Evolutionary conservation across 2,797 vertebrate genomes (phyloP), one percentile per base, ranked within the genome.

Genomic region (Lacerta viridis): DNA sequence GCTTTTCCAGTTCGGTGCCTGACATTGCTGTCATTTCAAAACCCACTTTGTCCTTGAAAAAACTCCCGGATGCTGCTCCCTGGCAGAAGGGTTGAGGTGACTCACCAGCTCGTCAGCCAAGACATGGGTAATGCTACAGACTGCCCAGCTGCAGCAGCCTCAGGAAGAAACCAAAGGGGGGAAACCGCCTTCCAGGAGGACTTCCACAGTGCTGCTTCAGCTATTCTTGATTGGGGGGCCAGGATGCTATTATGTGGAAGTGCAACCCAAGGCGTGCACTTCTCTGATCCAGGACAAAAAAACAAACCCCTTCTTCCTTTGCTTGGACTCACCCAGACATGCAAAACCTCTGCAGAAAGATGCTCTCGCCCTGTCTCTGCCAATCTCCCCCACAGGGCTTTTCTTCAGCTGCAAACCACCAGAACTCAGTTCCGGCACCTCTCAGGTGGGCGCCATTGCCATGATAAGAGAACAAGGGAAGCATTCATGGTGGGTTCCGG

Each of bases 11-110:
- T 36, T 75, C 15, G 41, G 39, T 25, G 25, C 25, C 33, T 64
- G 50, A 72, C 43, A 25, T 29, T 83, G 59, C 13, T 64, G 27
- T 80, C 71, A 18, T 75, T 80, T 89, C 68, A 87, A 82, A 85
- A 59, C 29, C 71, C 71, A 29, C 61, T 90, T n/a, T 85, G 89
- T 78, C 89, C 89, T 90, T 90, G 86, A 90, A 71, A 81, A 84
- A 85, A 80, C 86, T 80, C 82, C 69, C 69, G 81, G 86, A 80
- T 81, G 89, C 82, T 74, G 85, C 55, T 84, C 76, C 85, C 85
- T 80, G 78, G 72, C 84, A 86, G 79, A 71, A 77, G 29, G 29
- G 50, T 55, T 78, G 83, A 80, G 86, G 89, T 85, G 89, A 90
- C 82, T 88, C 87, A 88, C 86, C 87, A 23, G 20, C 83, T 89